These are phyloP conservation scores for Panagrolaimus sp. DNA, from an alignment of 1,140 invertebrate species.

Conservation along the genomic window DNA sequence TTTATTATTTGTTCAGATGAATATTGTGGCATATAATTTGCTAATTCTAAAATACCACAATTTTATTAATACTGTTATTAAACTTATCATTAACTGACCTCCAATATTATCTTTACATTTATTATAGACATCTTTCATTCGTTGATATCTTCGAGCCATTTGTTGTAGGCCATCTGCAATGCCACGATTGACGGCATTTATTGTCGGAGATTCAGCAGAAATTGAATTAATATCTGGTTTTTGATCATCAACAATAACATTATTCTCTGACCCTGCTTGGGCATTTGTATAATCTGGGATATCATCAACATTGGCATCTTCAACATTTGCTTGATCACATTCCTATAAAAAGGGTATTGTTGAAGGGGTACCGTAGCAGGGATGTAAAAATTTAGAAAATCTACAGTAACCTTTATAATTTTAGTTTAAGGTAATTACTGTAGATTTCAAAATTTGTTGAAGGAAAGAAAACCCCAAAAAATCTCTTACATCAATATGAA, in stretches of 20 bases:
- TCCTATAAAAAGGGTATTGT: constrained; percentile 12
- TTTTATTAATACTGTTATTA: background rate
- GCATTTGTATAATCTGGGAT: background rate
- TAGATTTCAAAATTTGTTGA: background rate
- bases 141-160: constrained; percentile 17
- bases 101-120: constrained; percentile 4
- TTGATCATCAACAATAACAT: background rate
- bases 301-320: constrained; percentile 23
- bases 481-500: no score
- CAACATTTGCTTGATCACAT: constrained; percentile 25
- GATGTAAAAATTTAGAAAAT: background rate
- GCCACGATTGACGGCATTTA: background rate
- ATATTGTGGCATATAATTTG: background rate
- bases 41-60: background rate
- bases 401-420: background rate
- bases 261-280: background rate
- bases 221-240: background rate
- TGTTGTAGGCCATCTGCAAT: background rate
- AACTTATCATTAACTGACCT: background rate
- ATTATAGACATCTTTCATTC: constrained; percentile 21
- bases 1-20: no score
- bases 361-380: background rate
- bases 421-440: background rate
- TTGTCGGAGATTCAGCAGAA: background rate
- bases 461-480: background rate